A percentile compares a stretch with the other conserved stretches of the same genome.
phyloP scores from a whole-genome alignment of 64 coral and sea anemone genomes.

The Hydrozoanthus tunicans region DNA sequence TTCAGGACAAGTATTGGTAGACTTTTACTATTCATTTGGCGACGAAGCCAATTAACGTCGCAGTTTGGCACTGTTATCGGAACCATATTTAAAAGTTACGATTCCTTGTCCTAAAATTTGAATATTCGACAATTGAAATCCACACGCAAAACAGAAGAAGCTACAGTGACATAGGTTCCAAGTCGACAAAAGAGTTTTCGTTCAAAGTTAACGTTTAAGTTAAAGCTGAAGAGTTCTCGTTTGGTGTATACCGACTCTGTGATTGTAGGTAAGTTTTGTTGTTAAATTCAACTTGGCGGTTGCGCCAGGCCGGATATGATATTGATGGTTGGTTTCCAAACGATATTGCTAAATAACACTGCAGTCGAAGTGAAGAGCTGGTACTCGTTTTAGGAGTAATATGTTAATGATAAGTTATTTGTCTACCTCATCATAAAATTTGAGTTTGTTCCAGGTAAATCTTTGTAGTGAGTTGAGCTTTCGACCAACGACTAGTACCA shows the following conservation, averaged over 20 bases:
- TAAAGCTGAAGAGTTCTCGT: neutral
- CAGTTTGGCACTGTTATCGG: neutral
- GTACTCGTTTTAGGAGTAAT: no score
- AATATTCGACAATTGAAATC: neutral
- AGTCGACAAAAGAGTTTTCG: neutral
- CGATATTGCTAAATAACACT: neutral
- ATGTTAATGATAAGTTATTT: no score
- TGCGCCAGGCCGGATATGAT: neutral
- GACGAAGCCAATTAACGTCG: neutral
- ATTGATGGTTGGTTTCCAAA: conserved; percentile 14
- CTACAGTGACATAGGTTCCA: neutral
- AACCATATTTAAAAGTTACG: neutral
- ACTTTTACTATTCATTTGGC: neutral
- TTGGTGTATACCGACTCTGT: neutral
- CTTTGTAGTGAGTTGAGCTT: no score
- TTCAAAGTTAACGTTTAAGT: neutral
- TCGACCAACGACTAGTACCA: no score
- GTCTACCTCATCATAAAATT: no score
- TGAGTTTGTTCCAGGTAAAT: no score
- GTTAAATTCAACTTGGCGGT: neutral
- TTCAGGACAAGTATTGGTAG: neutral
- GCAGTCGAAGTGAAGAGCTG: neutral
- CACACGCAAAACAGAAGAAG: neutral
- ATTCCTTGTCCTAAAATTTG: neutral
- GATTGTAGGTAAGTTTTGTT: neutral